These are phyloP conservation scores for Chiloscyllium punctatum DNA, from an alignment of 2,797 vertebrate species.

Conservation along the genomic window DNA sequence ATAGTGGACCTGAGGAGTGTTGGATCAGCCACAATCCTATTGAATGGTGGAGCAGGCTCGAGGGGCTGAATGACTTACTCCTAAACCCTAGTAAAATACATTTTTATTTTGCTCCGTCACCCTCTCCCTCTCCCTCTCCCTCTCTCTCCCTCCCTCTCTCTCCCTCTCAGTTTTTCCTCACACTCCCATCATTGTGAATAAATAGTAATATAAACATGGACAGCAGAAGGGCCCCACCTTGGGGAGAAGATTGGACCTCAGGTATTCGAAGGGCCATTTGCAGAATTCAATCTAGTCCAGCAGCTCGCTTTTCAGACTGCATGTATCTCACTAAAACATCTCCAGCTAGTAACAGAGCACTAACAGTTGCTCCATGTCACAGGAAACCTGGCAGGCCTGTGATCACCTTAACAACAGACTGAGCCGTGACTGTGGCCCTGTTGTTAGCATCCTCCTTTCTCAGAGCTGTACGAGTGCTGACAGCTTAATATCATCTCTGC, in stretches of 20 bases:
- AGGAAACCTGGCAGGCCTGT: not conserved
- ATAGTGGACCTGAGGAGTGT: too few relatives aligned
- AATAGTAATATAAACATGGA: not conserved
- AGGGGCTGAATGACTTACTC: too few relatives aligned
- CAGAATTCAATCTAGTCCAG: not conserved
- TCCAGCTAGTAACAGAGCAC: not conserved
- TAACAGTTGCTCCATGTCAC: not conserved
- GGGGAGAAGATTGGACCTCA: not conserved
- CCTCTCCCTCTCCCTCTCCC: too few relatives aligned
- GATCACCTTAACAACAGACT: not conserved
- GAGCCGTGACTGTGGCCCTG: not conserved
- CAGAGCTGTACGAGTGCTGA: not conserved
- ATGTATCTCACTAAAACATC: not conserved
- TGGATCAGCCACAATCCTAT: too few relatives aligned
- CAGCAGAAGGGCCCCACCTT: not conserved
- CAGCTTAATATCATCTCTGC: not conserved
- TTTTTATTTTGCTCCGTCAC: too few relatives aligned
- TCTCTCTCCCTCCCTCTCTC: not conserved
- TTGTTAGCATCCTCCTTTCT: not conserved
- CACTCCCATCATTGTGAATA: not conserved
- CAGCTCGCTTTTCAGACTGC: not conserved
- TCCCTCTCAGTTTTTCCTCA: not conserved
- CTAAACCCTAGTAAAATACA: too few relatives aligned
- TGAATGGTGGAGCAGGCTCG: too few relatives aligned
- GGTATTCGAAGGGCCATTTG: not conserved